phyloP scores from a whole-genome alignment of 92 coral and sea anemone genomes.

The Bergia puertoricense region DNA sequence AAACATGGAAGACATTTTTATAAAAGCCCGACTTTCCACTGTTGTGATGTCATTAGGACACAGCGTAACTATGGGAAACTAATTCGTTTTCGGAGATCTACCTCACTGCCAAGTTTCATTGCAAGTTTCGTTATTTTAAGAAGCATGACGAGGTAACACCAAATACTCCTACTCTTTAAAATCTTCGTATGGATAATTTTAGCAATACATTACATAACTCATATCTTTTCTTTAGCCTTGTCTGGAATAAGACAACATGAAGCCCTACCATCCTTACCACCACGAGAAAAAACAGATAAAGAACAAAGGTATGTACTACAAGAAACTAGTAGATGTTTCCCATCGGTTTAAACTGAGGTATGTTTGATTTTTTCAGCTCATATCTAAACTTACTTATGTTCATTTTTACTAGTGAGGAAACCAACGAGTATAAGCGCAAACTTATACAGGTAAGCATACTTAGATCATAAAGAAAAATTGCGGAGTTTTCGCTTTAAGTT shows the following conservation, averaged over 20 bases:
- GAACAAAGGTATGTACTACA: conserved; percentile 50
- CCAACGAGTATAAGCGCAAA: conserved; percentile 81
- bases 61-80: too few species aligned
- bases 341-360: not conserved
- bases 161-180: too few species aligned
- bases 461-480: not conserved
- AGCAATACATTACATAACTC: not conserved
- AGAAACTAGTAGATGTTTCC: not conserved
- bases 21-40: too few species aligned
- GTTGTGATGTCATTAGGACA: too few species aligned
- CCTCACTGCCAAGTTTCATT: too few species aligned
- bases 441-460: conserved; percentile 76
- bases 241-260: conserved; percentile 87
- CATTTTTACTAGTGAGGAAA: conserved; percentile 65
- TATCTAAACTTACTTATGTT: not conserved
- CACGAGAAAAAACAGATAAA: conserved; percentile 51
- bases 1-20: too few species aligned
- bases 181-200: too few species aligned
- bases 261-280: conserved; percentile 74
- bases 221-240: conserved; percentile 46
- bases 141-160: too few species aligned
- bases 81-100: too few species aligned
- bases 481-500: not conserved
- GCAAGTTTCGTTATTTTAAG: too few species aligned
- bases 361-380: not conserved